Evolutionary conservation across 1,140 invertebrate genomes (phyloP).

Genomic region (Antheraea pernyi): DNA sequence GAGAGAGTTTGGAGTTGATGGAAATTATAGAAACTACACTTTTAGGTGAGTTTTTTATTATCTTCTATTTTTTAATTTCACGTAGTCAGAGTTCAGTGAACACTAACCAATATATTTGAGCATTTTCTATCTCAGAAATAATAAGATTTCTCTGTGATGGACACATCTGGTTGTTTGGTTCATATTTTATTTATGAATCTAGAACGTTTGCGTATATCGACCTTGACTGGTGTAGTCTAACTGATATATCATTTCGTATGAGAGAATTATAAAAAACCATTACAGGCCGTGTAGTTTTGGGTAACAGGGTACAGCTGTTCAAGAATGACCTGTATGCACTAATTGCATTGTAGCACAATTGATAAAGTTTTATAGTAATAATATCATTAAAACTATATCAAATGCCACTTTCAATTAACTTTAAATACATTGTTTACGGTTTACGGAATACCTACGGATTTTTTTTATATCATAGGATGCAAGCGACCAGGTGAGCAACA

Average conservation of each 20-base stretch:
- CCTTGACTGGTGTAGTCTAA: constrained; percentile 35
- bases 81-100: background rate
- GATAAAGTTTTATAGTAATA: too few relatives aligned
- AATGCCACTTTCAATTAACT: too few relatives aligned
- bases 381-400: too few relatives aligned
- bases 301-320: background rate
- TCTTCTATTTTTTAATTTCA: background rate
- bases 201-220: constrained; percentile 25
- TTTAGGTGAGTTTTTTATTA: background rate
- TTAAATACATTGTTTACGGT: too few relatives aligned
- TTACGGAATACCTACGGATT: too few relatives aligned
- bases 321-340: too few relatives aligned
- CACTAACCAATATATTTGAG: background rate
- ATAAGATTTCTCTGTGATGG: background rate
- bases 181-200: constrained; percentile 67
- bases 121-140: background rate
- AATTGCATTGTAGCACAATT: too few relatives aligned
- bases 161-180: constrained; percentile 24
- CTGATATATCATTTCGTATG: constrained; percentile 1
- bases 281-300: background rate
- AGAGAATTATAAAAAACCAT: background rate
- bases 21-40: background rate
- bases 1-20: background rate
- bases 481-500: too few relatives aligned
- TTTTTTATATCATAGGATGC: too few relatives aligned